Evolutionary conservation across 2,797 vertebrate species (phyloP), one percentile per base, ranked within the genome.

Genomic region (Eupleurogrammus muticus): DNA sequence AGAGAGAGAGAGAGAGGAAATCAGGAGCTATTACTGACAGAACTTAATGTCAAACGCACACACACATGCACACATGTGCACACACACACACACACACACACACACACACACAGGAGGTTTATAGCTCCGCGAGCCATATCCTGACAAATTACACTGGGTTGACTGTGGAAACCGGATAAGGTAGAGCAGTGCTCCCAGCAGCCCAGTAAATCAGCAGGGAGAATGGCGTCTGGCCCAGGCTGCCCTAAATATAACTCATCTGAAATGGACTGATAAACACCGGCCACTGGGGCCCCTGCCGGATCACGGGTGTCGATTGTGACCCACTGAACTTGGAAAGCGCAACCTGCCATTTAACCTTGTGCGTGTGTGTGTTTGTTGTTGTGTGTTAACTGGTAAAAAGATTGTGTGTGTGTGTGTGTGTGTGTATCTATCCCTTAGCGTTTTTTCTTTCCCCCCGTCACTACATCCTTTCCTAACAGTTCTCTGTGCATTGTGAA

Each of bases 241-340:
- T 90, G 87, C 86, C 90, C 92, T 92, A 93, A 92, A 93, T 93
- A 92, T 91, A 93, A 92, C 91, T 92, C 86, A 87, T 92, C 92
- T 93, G 91, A 92, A 92, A 91, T 90, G 84, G 90, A 88, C 91
- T 90, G 92, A 93, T 92, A 93, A 93, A 92, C 90, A 86, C 76
- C 72, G 87, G 87, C 87, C 86, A 87, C 81, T 72, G 77, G 85
- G 90, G 89, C 76, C 87, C 83, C 84, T 78, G 79, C 80, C 82
- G 85, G 84, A 89, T 86, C 86, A 83, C 55, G 70, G 84, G 77
- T 85, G 85, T 89, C 79, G 57, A 89, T 85, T 87, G 88, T 91
- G 89, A 91, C 91, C 89, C 84, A 89, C 84, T 93, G 92, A 93
- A 92, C 90, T 87, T 84, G 80, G 79, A 87, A 86, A 82, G 81